A percentile compares a stretch with the other conserved stretches of the same genome.
These are phyloP conservation scores for Gandaritis pyraliata DNA, from an alignment of 2,888 invertebrate species.

Conservation along the genomic window DNA sequence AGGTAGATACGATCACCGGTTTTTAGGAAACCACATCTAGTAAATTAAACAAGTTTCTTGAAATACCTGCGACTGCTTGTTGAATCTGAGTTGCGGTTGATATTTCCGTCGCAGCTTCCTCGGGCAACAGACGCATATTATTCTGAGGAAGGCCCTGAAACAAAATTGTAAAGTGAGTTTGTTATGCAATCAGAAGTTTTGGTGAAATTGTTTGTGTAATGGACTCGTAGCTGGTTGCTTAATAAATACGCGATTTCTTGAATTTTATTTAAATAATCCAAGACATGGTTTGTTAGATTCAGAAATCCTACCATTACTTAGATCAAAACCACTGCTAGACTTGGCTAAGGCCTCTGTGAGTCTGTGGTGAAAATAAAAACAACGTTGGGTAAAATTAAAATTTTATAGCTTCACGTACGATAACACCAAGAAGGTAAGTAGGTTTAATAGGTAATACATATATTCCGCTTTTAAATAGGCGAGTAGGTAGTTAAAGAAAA, in stretches of 20 bases:
- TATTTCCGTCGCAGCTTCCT: conserved; percentile 91
- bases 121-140: conserved; percentile 95
- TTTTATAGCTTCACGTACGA: no score
- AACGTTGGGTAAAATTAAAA: no score
- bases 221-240: conserved; percentile 1
- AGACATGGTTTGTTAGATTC: no score
- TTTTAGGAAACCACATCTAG: not conserved
- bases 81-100: conserved; percentile 93
- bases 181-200: conserved; percentile 8
- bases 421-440: no score
- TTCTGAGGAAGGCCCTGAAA: conserved; percentile 95
- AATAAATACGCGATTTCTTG: conserved; percentile 5
- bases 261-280: not conserved
- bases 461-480: no score
- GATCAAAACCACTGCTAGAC: no score
- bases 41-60: not conserved
- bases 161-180: conserved; percentile 42
- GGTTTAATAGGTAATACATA: no score
- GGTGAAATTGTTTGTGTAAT: not conserved
- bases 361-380: no score
- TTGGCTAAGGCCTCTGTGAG: no score
- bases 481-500: no score
- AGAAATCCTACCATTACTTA: no score
- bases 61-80: conserved; percentile 90
- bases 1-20: not conserved